Conservation (phyloP, 2,113 vertebrate species). For the Philantomba maxwellii region DNA sequence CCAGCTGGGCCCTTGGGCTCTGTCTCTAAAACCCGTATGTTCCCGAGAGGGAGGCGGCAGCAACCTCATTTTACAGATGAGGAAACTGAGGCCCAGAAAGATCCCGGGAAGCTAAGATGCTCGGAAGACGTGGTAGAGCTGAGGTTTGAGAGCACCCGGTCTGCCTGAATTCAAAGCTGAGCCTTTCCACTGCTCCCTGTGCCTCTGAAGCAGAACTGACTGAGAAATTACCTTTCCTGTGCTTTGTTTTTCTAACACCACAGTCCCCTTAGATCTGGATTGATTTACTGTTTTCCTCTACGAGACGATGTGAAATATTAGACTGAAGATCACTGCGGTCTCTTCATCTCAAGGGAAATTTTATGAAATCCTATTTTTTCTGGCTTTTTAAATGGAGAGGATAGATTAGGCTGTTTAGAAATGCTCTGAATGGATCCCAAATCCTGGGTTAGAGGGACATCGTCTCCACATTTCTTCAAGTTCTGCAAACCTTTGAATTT, state of each 20-base stretch:
- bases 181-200: neutral
- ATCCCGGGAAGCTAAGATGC: neutral
- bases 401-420: neutral
- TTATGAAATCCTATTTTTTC: neutral
- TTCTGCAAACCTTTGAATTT: neutral
- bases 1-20: neutral
- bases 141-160: fast-evolving
- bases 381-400: neutral
- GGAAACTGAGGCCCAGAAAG: neutral
- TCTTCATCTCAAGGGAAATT: neutral
- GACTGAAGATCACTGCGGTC: neutral
- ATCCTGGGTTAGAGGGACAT: neutral
- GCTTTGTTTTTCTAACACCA: neutral
- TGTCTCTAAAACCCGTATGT: neutral
- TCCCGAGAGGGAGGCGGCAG: neutral
- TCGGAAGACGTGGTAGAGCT: neutral
- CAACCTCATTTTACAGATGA: neutral
- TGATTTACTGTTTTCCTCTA: neutral
- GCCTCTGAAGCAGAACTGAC: neutral
- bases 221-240: neutral
- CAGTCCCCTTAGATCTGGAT: neutral
- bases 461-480: neutral
- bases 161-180: neutral
- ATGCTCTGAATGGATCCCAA: neutral
- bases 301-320: neutral